Percentiles rank a stretch among this genome's conserved stretches.
Evolutionary conservation across 2,797 vertebrate genomes (phyloP).

Genomic region (Acanthurus leucopareius): DNA sequence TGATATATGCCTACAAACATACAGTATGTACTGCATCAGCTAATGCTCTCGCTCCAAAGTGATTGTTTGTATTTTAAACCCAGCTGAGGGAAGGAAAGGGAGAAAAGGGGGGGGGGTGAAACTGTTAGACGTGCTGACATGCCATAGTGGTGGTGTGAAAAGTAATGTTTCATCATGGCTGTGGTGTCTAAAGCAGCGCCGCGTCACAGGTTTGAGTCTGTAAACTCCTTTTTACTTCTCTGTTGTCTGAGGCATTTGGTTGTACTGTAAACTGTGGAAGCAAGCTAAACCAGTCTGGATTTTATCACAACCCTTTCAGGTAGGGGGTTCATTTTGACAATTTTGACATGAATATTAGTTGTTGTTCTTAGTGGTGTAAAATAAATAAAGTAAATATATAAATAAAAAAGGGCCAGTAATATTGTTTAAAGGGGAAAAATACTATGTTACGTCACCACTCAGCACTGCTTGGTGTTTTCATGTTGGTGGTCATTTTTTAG

Average conservation of each 20-base stretch:
- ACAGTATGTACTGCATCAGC: constrained; percentile 62
- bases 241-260: constrained; percentile 48
- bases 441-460: constrained; percentile 1
- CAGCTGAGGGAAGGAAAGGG: constrained; percentile 17
- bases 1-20: constrained; percentile 65
- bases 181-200: constrained; percentile 56
- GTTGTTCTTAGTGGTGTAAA: constrained; percentile 63
- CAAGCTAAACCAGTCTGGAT: constrained; percentile 37
- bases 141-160: constrained; percentile 54
- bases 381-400: constrained; percentile 46
- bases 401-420: constrained; percentile 56
- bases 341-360: constrained; percentile 46
- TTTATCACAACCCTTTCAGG: constrained; percentile 34
- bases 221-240: constrained; percentile 39
- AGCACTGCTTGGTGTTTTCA: constrained; percentile 29
- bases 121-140: constrained; percentile 37
- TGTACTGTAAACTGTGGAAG: constrained; percentile 54
- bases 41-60: constrained; percentile 59
- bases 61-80: constrained; percentile 69
- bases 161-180: constrained; percentile 60
- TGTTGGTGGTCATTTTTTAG: constrained; percentile 10
- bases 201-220: constrained; percentile 45
- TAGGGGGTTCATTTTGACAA: constrained; percentile 32
- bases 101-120: not conserved
- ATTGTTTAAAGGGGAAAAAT: constrained; percentile 19